Percentiles rank a stretch among this genome's conserved stretches.
These are phyloP conservation scores for Gerris buenoi DNA, from an alignment of 1,140 invertebrate genomes.

Conservation along the genomic window DNA sequence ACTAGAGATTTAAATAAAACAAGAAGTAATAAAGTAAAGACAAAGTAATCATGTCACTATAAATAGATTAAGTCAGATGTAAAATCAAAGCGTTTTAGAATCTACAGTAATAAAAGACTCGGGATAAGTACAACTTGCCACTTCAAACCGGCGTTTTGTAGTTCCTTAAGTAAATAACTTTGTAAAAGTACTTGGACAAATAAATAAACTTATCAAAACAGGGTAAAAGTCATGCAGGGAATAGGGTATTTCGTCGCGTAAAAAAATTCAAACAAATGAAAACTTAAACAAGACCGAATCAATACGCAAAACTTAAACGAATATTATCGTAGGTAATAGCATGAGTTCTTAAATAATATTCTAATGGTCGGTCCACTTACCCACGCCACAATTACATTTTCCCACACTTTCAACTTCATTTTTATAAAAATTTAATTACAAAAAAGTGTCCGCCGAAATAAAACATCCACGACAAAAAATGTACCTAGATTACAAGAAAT, in stretches of 20 bases:
- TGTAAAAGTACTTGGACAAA: neutral
- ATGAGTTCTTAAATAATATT: neutral
- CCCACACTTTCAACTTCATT: neutral
- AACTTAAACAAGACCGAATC: neutral
- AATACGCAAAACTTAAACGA: neutral
- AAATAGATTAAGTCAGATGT: too few species aligned
- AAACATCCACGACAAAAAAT: too few species aligned
- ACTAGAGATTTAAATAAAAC: too few species aligned
- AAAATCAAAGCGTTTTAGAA: too few species aligned
- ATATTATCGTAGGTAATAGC: neutral
- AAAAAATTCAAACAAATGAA: neutral
- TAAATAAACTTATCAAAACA: neutral
- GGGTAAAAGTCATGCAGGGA: neutral
- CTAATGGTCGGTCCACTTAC: neutral
- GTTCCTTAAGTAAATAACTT: too few species aligned
- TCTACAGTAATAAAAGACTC: too few species aligned
- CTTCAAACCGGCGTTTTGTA: too few species aligned
- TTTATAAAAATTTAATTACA: neutral
- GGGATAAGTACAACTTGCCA: too few species aligned
- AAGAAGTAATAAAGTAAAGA: too few species aligned
- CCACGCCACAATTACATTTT: neutral
- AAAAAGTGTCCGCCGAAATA: too few species aligned
- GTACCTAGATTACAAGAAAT: too few species aligned
- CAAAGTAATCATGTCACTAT: too few species aligned
- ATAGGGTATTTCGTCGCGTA: neutral